Base-by-base conservation (phyloP, 1,140 invertebrate genomes). In the Camponotus vicinus region DNA sequence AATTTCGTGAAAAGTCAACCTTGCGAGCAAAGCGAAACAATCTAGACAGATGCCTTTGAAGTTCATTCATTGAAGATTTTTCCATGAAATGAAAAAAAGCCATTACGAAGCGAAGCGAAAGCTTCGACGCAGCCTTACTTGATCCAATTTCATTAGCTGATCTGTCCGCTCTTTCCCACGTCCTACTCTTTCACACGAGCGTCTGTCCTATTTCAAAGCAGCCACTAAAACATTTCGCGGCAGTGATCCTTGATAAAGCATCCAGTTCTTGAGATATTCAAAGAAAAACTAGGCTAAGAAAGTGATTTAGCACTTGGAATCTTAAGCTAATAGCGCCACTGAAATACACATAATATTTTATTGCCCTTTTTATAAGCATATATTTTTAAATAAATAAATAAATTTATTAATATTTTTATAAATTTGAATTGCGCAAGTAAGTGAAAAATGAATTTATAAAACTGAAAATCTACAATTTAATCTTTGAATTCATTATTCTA, bases 141-240 rank as follows among this genome's bases (percentile, higher is more conserved):
- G 40, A 40, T 42, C 66, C 87, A 88, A 88, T 89, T 89, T 88
- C 80, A 89, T 89, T 88, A 88, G 79, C 66, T 49, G 52, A 77
- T 77, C 70, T 45, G 71, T 75, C 64, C 66, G 52, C 32, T 78
- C 40, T 52, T n/a, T 27, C n/a, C 27, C n/a, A 32, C 15, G 21
- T 40, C 40, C 37, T 21, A 7, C 64, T 49, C 40, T 57, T 70
- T 59, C 45, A 32, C 57, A 45, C n/a, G 15, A 42, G n/a, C 18
- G 61, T 11, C 52, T 73, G 64, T 73, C 49, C 82, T 64, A 49
- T 57, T 77, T 77, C 67, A 73, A 82, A 73, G 78, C 67, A 82
- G 79, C 52, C 67, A 45, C 37, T 80, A 70, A 79, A 80, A 80
- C 18, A 52, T 66, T 18, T 59, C 77, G 9, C 15, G 42, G 15